Percentiles rank a stretch among this genome's conserved stretches.
Conservation (phyloP, 2,797 vertebrate genomes). For the Eospalax fontanierii region DNA sequence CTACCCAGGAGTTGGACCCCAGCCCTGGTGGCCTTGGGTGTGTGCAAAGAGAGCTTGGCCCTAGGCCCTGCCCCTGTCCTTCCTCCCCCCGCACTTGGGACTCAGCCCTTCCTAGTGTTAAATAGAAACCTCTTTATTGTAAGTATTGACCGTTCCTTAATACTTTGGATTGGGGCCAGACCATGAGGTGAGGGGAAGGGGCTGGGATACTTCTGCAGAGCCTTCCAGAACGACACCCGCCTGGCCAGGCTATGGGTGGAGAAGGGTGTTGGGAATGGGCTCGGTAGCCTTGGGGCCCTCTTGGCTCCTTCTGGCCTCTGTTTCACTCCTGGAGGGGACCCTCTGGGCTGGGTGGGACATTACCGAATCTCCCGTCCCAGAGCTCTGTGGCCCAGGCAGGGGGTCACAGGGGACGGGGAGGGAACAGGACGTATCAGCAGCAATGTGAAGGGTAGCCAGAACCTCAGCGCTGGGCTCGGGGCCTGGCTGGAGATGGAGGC, state of each 20-base stretch:
- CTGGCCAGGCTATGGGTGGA: not conserved
- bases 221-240: constrained; percentile 58
- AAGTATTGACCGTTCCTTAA: constrained; percentile 82
- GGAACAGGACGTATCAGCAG: constrained; percentile 58
- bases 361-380: not conserved
- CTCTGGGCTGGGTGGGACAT: not conserved
- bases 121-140: constrained; percentile 86
- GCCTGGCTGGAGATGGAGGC: not conserved
- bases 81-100: constrained; percentile 67
- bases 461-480: constrained; percentile 69
- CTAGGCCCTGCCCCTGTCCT: constrained; percentile 62
- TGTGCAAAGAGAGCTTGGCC: constrained; percentile 71
- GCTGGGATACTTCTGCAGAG: constrained; percentile 65
- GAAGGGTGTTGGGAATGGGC: not conserved
- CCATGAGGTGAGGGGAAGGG: constrained; percentile 77
- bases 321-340: not conserved
- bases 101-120: constrained; percentile 82
- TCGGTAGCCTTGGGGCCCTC: constrained; percentile 20
- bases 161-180: constrained; percentile 74
- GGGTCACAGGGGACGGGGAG: not conserved
- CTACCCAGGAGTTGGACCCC: constrained; percentile 57
- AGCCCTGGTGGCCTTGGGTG: constrained; percentile 73
- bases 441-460: not conserved
- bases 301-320: not conserved
- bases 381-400: not conserved